Evolutionary conservation across 2,797 vertebrate genomes (phyloP), one percentile per base, ranked within the genome.

Genomic region (Apogon hyalosoma): DNA sequence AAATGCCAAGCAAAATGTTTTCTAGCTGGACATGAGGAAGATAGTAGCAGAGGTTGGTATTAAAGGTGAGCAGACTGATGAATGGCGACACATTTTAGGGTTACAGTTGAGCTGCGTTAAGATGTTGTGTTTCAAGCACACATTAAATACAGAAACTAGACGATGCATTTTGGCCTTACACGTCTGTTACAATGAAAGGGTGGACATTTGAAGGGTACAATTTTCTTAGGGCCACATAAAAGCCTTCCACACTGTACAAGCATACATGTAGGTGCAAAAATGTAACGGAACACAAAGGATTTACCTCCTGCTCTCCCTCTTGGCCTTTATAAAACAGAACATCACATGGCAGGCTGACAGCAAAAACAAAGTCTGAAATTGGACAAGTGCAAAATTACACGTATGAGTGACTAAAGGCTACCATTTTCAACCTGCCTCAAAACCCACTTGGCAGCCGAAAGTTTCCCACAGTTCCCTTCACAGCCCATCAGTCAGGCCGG

Each of bases 391-490:
- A 79, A 83, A 90, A 89, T 89, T 59, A 83, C 86, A 87, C 59
- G 59, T 85, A 52, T 77, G 85, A 90, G 78, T 79, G 80, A 81
- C 80, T 24, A 15, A 31, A 70, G 65, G 77, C 81, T 62, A 68
- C 84, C 82, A 74, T 86, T 82, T 90, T 80, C 77, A 79, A 71
- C 78, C 69, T 14, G 61, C 72, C 82, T 81, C 79, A 73, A 87
- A 86, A 78, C 74, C 80, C 75, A 86, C 80, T 91, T 92, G 91
- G 91, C 90, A 75, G 66, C 69, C 40, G 9, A 21, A 9, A 36
- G 72, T 88, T 91, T 91, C 86, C 85, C 84, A 88, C 87, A 86
- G 73, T 81, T 88, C 72, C 80, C 76, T 85, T 89, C 88, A 88
- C 84, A 87, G 81, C 81, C 82, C 77, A 87, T 91, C 84, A 85